Percentiles rank a stretch among this genome's conserved stretches.
Evolutionary conservation across 1,140 invertebrate genomes (phyloP).

Genomic region (Drosophila neocordata): DNA sequence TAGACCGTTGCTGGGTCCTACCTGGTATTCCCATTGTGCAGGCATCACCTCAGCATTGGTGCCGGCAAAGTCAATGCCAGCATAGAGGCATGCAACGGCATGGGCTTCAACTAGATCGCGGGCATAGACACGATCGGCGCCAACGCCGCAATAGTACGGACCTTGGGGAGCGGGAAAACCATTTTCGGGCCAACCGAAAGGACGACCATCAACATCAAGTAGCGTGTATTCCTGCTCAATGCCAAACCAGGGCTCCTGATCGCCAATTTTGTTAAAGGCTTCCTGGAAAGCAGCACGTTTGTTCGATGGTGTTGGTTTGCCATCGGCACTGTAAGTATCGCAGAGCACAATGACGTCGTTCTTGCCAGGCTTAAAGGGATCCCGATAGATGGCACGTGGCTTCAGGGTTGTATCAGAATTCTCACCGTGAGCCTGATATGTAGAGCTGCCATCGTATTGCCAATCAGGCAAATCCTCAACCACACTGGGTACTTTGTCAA

Average conservation of each 20-base stretch:
- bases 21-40: constrained; percentile 86
- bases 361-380: constrained; percentile 93
- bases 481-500: constrained; percentile 89
- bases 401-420: constrained; percentile 93
- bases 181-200: constrained; percentile 95
- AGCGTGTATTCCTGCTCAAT: constrained; percentile 96
- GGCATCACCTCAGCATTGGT: constrained; percentile 98
- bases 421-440: constrained; percentile 89
- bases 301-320: constrained; percentile 84
- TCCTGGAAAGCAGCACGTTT: constrained; percentile 67
- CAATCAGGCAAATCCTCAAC: constrained; percentile 92
- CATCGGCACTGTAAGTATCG: constrained; percentile 88
- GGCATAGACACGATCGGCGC: constrained; percentile 95
- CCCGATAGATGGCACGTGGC: constrained; percentile 92
- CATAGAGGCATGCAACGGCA: constrained; percentile 91
- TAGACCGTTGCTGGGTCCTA: constrained; percentile 92
- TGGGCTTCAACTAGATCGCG: constrained; percentile 96
- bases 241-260: constrained; percentile 95
- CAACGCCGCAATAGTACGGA: constrained; percentile 97
- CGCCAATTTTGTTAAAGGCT: constrained; percentile 76
- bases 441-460: constrained; percentile 96
- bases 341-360: constrained; percentile 94
- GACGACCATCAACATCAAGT: constrained; percentile 93
- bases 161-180: constrained; percentile 95
- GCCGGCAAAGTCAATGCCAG: constrained; percentile 94